Evolutionary conservation across 2,113 vertebrate species (phyloP), one percentile per base, ranked within the genome.

Genomic region (Hypanus sabinus): DNA sequence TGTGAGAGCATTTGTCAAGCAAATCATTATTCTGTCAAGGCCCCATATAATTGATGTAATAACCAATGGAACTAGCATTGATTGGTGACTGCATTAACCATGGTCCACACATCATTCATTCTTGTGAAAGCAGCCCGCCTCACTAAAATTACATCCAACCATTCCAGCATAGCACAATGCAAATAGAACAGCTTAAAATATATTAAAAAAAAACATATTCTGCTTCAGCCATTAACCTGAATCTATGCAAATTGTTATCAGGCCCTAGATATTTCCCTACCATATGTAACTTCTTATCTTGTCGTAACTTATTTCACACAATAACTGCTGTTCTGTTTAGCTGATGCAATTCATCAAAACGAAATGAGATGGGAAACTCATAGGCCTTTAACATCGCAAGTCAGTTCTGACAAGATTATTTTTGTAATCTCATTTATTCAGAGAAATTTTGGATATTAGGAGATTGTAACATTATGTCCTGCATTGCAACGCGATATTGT

Each of bases 1-100:
- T 95, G 95, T 80, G 94, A 95, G 76, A 94, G 94, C 94, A 94
- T 68, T 38, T 94, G 94, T 60, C 93, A 70, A 94, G 79, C 79
- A 77, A 83, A 93, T 94, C 94, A 62, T 2, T 88, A 91, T n/a
- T n/a, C 70, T 85, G 95, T 75, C 93, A 90, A 94, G 94, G 75
- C 91, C 0, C 87, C 20, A 83, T n/a, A 95, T n/a, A 38, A 10
- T 81, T 91, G 93, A 88, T 16, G 93, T 65, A 87, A 75, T 83
- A 94, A 94, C 92, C 94, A 91, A 46, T 68, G 80, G 0, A 62
- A 27, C 95, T 57, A 14, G 57, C 83, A 88, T n/a, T 88, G 83
- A 88, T 62, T 16, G 83, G 83, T 62, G 83, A 88, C 60, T 62
- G 83, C 7, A 88, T 62, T 62, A 88, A 62, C 83, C n/a, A 57